A percentile compares a stretch with the other conserved stretches of the same genome.
These are phyloP conservation scores for Aphelenchoides fujianensis DNA, from an alignment of 1,140 invertebrate genomes.

Conservation along the genomic window DNA sequence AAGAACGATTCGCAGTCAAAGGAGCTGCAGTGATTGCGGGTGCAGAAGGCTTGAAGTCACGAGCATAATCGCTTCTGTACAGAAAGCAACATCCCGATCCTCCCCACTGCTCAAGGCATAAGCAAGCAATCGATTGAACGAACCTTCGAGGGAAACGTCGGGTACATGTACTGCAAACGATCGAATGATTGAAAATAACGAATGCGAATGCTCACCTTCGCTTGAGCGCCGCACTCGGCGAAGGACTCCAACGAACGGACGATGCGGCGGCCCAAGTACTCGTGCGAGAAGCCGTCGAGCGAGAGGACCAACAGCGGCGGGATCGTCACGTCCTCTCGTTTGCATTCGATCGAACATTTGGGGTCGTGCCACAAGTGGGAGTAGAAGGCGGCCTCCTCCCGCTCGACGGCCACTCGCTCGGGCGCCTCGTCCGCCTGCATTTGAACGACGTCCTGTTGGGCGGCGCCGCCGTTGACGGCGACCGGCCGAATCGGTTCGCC, in stretches of 20 bases:
- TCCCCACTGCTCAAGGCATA: no score
- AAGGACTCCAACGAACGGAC: constrained; percentile 67
- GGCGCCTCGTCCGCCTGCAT: background rate
- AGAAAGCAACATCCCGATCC: no score
- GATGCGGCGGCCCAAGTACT: constrained; percentile 70
- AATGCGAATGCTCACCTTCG: constrained; percentile 58
- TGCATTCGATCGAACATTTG: constrained; percentile 38
- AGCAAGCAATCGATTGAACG: no score
- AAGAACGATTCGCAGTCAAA: no score
- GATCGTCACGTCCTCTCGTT: constrained; percentile 41
- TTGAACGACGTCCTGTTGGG: background rate
- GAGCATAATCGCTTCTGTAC: no score
- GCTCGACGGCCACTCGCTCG: background rate
- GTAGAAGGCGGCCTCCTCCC: constrained; percentile 33
- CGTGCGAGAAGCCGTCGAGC: constrained; percentile 73
- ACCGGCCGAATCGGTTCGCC: constrained; percentile 34
- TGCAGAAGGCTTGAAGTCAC: no score
- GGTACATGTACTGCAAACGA: constrained; percentile 41
- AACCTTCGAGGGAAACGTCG: constrained; percentile 73
- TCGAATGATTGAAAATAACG: no score
- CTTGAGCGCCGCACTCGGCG: constrained; percentile 67
- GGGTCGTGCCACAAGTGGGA: constrained; percentile 40
- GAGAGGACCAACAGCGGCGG: constrained; percentile 62
- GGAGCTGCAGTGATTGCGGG: no score
- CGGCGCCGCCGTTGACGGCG: constrained; percentile 11